A percentile compares a stretch with the other conserved stretches of the same genome.
phyloP scores from a whole-genome alignment of 2,797 vertebrate species.

The Rhinoraja longicauda region DNA sequence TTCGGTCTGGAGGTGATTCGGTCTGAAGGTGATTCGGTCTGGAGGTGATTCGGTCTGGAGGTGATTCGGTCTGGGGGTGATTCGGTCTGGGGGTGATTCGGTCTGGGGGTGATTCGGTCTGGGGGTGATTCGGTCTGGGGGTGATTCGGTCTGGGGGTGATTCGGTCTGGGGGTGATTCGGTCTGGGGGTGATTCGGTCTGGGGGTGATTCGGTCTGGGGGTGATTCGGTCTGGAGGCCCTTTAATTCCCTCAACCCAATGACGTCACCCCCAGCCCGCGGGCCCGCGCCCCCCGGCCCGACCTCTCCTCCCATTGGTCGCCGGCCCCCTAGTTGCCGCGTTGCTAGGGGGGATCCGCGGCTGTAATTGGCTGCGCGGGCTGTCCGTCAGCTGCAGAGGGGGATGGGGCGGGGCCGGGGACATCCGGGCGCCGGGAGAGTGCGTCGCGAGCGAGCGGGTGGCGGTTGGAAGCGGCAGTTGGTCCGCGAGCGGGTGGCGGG shows the following conservation, averaged over 20 bases:
- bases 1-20: too few species aligned
- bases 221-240: background rate
- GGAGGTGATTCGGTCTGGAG: too few species aligned
- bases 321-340: background rate
- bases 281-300: background rate
- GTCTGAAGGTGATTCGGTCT: too few species aligned
- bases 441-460: background rate
- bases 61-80: too few species aligned
- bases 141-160: too few species aligned
- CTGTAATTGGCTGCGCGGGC: background rate
- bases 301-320: background rate
- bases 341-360: background rate
- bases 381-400: background rate
- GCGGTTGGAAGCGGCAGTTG: background rate
- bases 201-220: too few species aligned
- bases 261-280: background rate
- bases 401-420: background rate
- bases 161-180: too few species aligned
- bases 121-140: too few species aligned
- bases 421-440: background rate
- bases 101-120: too few species aligned
- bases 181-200: too few species aligned
- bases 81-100: too few species aligned
- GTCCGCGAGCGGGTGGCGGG: too few species aligned
- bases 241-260: conserved; percentile 8